phyloP scores from a whole-genome alignment of 2,888 invertebrate genomes.

The Ligdia adustata region DNA sequence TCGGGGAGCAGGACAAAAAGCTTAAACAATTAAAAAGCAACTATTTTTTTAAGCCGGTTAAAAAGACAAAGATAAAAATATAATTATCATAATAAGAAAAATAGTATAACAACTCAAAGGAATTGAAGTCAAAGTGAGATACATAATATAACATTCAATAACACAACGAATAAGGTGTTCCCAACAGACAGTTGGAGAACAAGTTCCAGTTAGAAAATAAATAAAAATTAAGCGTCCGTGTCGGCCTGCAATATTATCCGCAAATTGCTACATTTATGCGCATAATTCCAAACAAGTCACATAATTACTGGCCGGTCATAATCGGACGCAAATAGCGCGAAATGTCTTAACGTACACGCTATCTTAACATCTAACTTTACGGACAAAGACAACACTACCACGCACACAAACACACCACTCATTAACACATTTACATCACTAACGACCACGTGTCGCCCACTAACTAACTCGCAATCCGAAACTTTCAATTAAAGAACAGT shows the following conservation, averaged over 20 bases:
- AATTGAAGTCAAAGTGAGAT: neutral
- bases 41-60: too few species aligned
- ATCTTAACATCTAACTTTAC: constrained; percentile 44
- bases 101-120: neutral
- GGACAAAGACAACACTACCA: constrained; percentile 61
- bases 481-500: constrained; percentile 62
- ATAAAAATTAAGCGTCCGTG: constrained; percentile 13
- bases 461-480: constrained; percentile 50
- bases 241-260: constrained; percentile 3
- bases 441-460: constrained; percentile 62
- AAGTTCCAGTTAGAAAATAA: constrained; percentile 20
- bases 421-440: constrained; percentile 79
- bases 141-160: neutral
- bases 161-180: neutral
- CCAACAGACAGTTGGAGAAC: constrained; percentile 1
- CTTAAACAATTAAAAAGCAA: too few species aligned
- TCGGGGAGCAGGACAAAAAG: too few species aligned
- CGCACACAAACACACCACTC: constrained; percentile 74
- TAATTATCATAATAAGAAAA: too few species aligned
- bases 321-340: constrained; percentile 47
- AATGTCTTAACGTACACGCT: constrained; percentile 48
- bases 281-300: constrained; percentile 31
- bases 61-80: too few species aligned
- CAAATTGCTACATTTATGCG: constrained; percentile 19
- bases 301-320: constrained; percentile 34